A percentile compares a stretch with the other conserved stretches of the same genome.
These are phyloP conservation scores for Rhinolophus ferrumequinum DNA, from an alignment of 2,113 vertebrate species.

Conservation along the genomic window DNA sequence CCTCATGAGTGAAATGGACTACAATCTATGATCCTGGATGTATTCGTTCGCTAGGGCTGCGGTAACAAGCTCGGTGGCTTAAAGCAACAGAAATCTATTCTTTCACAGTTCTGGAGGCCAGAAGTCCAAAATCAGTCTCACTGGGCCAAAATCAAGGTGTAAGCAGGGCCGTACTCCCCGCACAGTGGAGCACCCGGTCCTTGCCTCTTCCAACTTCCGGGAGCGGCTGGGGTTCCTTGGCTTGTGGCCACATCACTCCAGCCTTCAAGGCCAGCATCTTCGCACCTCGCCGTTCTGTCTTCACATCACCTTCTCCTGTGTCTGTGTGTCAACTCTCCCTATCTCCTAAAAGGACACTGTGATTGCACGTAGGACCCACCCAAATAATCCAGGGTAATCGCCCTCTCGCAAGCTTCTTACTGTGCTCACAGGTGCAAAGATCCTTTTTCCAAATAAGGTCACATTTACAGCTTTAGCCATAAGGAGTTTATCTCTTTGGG, in stretches of 20 bases:
- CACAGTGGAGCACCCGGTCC: background rate
- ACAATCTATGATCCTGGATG: background rate
- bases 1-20: background rate
- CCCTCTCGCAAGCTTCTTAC: background rate
- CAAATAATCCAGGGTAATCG: background rate
- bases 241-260: accelerated
- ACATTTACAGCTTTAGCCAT: background rate
- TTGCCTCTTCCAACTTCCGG: background rate
- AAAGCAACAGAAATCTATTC: background rate
- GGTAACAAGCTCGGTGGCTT: background rate
- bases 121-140: background rate
- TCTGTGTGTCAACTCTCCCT: background rate
- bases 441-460: background rate
- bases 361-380: background rate
- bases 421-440: background rate
- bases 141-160: background rate
- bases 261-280: background rate
- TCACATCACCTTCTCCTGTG: background rate
- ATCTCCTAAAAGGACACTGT: background rate
- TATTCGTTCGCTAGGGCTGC: background rate
- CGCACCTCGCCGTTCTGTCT: background rate
- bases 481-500: background rate
- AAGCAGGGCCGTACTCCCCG: background rate
- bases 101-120: background rate
- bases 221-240: background rate